Base-by-base conservation (phyloP, 2,797 vertebrate species). In the Centropyge bicolor region DNA sequence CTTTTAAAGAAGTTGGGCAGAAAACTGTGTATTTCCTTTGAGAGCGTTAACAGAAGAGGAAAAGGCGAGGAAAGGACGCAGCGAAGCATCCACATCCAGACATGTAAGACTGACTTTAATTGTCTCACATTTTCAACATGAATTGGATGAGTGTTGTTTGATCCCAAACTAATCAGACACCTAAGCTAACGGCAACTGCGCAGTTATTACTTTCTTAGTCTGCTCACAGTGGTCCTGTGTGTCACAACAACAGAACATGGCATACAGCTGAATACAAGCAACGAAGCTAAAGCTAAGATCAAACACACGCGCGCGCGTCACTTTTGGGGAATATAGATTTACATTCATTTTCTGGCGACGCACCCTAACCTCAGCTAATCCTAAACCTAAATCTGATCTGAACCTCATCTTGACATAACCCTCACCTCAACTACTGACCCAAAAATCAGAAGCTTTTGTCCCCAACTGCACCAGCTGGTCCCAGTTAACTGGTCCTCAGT, bases 101-200 rank as follows among this genome's bases (percentile, higher is more conserved):
- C 4, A 55, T 16, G 83, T 82, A 79, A 51, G 49, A 8, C n/a
- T 8, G 8, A 51, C 49, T 51, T 22, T 51, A 20, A 51, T n/a
- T 20, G 49, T 14, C 19, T 22, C 45, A 10, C 20, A 22, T 51
- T 51, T 51, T 22, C 49, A n/a, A 9, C 49, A 35, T 24, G 49
- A 35, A 35, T 3, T 36, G 11, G 12, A 36, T 12, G 38, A 17
- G 20, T 24, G 35, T 17, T 35, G 36, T 7, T n/a, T 5, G 9
- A 31, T 31, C 27, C 27, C 27, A 31, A 31, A 31, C 27, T 31
- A 31, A 31, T 2, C 27, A 31, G 27, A 31, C 27, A 31, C 27
- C 27, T 31, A 31, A 31, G 27, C 27, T 31, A 31, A 31, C 27
- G 27, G 27, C 27, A 31, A 4, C 4, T 31, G 27, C 27, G 27